Evolutionary conservation across 2,113 vertebrate genomes (phyloP).

Genomic region (Sclerurus mexicanus): DNA sequence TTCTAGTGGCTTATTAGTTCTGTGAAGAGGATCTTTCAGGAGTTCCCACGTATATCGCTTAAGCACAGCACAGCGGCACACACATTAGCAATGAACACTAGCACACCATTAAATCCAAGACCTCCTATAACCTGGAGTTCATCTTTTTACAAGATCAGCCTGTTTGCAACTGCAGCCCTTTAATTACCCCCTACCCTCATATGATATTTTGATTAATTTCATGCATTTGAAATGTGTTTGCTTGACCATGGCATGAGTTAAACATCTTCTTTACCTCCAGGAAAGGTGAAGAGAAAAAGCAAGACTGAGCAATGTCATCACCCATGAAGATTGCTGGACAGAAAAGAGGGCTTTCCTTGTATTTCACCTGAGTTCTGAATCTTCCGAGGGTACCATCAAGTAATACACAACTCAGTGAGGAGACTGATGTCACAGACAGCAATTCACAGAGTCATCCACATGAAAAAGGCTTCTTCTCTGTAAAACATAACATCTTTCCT

Average conservation of each 20-base stretch:
- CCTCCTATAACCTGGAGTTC: neutral
- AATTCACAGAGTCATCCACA: neutral
- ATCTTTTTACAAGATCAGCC: neutral
- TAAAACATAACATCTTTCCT: neutral
- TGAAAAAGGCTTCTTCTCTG: neutral
- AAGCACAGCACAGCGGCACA: neutral
- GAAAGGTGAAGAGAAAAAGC: neutral
- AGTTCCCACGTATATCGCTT: constrained; percentile 56
- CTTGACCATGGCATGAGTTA: neutral
- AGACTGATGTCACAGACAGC: neutral
- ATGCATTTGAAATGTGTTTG: neutral
- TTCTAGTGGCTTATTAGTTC: constrained; percentile 51
- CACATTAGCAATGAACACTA: neutral
- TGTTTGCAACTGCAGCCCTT: neutral
- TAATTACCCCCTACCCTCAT: neutral
- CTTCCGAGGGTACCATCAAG: neutral
- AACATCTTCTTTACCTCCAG: neutral
- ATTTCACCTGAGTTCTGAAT: neutral
- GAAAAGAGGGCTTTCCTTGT: neutral
- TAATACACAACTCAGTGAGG: neutral
- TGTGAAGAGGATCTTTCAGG: constrained; percentile 57
- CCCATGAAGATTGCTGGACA: neutral
- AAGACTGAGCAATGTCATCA: neutral
- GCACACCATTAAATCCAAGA: constrained; percentile 15
- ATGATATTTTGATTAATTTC: neutral